Evolutionary conservation across 2,113 vertebrate genomes (phyloP).

Genomic region (Echinops telfairi): DNA sequence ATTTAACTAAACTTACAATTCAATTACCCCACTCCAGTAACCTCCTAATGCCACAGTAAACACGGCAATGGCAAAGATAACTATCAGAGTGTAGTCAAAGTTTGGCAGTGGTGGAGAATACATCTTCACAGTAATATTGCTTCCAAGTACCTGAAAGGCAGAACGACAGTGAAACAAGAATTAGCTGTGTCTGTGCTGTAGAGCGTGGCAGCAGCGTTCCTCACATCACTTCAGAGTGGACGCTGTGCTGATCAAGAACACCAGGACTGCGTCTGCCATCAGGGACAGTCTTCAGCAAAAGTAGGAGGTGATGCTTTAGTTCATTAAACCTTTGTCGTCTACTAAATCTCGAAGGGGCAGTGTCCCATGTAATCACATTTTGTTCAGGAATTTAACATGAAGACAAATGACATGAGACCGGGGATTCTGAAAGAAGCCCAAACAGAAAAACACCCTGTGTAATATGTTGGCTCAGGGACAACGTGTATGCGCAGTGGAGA

Average conservation of each 20-base stretch:
- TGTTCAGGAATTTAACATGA: conserved; percentile 25
- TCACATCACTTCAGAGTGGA: neutral
- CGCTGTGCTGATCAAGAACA: neutral
- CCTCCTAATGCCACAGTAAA: conserved; percentile 93
- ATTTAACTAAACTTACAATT: conserved; percentile 88
- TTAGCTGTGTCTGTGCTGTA: neutral
- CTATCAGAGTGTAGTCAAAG: conserved; percentile 92
- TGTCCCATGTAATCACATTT: neutral
- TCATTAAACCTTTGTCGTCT: conserved; percentile 37
- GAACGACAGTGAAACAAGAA: neutral
- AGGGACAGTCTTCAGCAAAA: conserved; percentile 26
- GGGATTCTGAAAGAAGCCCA: conserved; percentile 22
- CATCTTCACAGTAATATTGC: conserved; percentile 88
- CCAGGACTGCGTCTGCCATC: neutral
- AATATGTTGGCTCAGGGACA: conserved; percentile 8
- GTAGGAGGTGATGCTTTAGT: neutral
- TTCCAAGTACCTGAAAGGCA: conserved; percentile 88
- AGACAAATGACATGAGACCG: conserved; percentile 17
- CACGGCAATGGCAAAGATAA: conserved; percentile 95
- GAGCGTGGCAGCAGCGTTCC: neutral
- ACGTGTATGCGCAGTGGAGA: neutral
- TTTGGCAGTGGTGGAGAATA: conserved; percentile 89
- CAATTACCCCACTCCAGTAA: conserved; percentile 95
- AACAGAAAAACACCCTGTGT: conserved; percentile 23
- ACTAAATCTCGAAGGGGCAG: neutral